A percentile compares a stretch with the other conserved stretches of the same genome.
These are phyloP conservation scores for Diacarnus erythraeanus DNA, from an alignment of 37 sponge, comb jelly and placozoan species.

Conservation along the genomic window DNA sequence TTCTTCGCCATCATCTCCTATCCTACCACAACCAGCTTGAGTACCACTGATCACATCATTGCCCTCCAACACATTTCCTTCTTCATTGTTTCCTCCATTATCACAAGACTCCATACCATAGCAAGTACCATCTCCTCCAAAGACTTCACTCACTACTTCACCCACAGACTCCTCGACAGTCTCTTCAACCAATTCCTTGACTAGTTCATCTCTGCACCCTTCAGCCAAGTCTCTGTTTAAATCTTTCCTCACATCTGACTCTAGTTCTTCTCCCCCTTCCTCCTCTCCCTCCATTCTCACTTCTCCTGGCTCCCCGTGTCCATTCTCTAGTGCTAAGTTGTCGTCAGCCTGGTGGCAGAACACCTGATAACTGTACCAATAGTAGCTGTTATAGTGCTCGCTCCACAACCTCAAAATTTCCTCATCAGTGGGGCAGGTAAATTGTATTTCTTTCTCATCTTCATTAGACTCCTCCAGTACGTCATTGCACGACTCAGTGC, in stretches of 20 bases:
- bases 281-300: not conserved
- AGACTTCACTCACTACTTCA: no score
- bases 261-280: not conserved
- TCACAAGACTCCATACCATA: no score
- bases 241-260: not conserved
- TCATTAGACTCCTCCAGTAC: not conserved
- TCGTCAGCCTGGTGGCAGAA: constrained; percentile 8
- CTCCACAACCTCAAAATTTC: constrained; percentile 49
- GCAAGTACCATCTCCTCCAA: no score
- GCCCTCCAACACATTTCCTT: no score
- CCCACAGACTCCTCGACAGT: not conserved
- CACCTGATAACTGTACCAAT: constrained; percentile 58
- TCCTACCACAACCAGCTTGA: no score
- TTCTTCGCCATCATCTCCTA: constrained; percentile 4
- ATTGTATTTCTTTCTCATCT: not conserved
- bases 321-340: not conserved
- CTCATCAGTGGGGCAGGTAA: constrained; percentile 16
- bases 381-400: constrained; percentile 65
- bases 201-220: not conserved
- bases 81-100: no score
- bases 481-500: not conserved
- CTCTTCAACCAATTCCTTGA: not conserved
- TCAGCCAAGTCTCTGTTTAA: not conserved
- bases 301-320: not conserved
- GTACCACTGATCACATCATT: no score